These are phyloP conservation scores for Aurelia sp. DNA, from an alignment of 30 jellyfish, hydroid and myxozoan species.

Conservation along the genomic window DNA sequence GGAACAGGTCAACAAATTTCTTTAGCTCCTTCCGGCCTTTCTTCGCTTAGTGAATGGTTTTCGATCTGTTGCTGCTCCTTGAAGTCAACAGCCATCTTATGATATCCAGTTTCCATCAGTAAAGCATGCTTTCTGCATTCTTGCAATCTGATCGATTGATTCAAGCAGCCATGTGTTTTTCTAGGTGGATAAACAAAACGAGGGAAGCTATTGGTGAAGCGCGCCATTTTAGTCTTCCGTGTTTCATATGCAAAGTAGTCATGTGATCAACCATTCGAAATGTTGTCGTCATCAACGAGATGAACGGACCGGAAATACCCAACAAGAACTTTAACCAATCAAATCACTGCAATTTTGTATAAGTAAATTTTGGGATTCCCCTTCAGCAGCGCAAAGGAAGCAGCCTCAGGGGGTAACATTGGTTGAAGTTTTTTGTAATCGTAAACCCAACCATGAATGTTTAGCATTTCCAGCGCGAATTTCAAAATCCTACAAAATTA, in stretches of 20 bases:
- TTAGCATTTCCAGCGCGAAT: background rate
- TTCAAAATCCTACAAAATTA: background rate
- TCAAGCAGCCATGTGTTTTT: no score
- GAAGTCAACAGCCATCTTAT: no score
- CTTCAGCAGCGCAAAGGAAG: background rate
- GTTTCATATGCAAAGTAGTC: constrained; percentile 56
- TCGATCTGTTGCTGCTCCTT: no score
- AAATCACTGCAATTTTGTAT: constrained; percentile 8
- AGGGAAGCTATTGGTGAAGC: background rate
- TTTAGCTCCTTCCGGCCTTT: no score
- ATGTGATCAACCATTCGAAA: constrained; percentile 55
- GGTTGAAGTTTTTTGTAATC: background rate
- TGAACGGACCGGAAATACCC: constrained; percentile 69
- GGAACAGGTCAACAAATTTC: no score
- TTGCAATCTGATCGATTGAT: no score
- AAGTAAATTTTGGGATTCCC: constrained; percentile 74
- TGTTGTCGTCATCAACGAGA: constrained; percentile 73
- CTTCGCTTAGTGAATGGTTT: no score
- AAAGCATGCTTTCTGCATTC: no score
- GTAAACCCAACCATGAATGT: no score
- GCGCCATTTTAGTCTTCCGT: constrained; percentile 74
- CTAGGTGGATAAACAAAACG: no score
- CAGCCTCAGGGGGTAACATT: constrained; percentile 25
- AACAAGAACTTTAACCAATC: constrained; percentile 62
- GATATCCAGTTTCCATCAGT: no score